A percentile compares a stretch with the other conserved stretches of the same genome.
Evolutionary conservation across 2,797 vertebrate species (phyloP).

Genomic region (Serranus cabrilla): DNA sequence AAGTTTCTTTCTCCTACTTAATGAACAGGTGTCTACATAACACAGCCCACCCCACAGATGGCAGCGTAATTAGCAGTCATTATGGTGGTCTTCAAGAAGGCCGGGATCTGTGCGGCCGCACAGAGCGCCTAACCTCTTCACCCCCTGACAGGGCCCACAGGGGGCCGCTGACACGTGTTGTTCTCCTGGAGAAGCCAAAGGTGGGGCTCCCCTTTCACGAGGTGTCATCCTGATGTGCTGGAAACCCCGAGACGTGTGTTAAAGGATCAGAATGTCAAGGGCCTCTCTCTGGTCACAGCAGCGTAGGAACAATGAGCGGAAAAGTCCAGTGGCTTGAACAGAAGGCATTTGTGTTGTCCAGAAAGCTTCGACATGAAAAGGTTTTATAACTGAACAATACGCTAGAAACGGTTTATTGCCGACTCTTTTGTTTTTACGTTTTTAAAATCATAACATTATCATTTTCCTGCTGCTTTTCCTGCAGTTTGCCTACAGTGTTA

Average conservation of each 20-base stretch:
- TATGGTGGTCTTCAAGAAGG: constrained; percentile 84
- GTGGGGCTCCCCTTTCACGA: constrained; percentile 82
- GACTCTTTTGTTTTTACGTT: background rate
- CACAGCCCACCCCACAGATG: constrained; percentile 86
- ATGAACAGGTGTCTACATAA: constrained; percentile 89
- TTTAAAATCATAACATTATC: background rate
- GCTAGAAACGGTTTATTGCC: constrained; percentile 15
- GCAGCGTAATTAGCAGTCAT: constrained; percentile 87
- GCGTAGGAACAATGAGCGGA: constrained; percentile 60
- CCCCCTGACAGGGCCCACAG: constrained; percentile 78
- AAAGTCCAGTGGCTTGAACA: constrained; percentile 56
- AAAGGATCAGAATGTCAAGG: constrained; percentile 83
- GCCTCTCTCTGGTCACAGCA: constrained; percentile 72
- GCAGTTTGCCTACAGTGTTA: constrained; percentile 21
- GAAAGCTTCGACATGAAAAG: constrained; percentile 23
- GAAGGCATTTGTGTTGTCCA: constrained; percentile 44
- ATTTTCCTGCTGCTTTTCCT: too few relatives aligned
- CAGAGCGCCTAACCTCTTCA: constrained; percentile 85
- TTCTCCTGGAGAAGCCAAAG: constrained; percentile 78
- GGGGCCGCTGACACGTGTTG: constrained; percentile 83
- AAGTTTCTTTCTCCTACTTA: constrained; percentile 80
- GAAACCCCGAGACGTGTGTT: constrained; percentile 78
- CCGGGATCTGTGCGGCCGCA: constrained; percentile 78
- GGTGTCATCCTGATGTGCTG: constrained; percentile 84
- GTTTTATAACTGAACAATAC: constrained; percentile 20